Conservation (phyloP, 37 sponge, comb jelly and placozoan genomes). For the Tethya wilhelma region DNA sequence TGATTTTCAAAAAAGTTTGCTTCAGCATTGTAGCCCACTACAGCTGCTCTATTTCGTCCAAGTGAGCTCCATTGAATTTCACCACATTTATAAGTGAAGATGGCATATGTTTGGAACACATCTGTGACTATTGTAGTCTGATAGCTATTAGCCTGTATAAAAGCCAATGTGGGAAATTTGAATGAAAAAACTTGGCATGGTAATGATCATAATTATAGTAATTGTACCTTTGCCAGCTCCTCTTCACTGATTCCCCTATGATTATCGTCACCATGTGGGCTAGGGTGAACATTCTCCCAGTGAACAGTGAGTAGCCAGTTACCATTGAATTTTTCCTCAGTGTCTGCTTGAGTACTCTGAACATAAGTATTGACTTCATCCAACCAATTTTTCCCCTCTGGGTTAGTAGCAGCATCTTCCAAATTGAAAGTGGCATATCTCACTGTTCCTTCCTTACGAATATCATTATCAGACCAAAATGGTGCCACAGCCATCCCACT, state of each 20-base stretch:
- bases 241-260: background rate
- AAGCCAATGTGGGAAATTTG: no score
- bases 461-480: conserved; percentile 12
- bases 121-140: conserved; percentile 1
- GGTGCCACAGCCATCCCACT: conserved; percentile 1
- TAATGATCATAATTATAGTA: no score
- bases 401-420: background rate
- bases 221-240: background rate
- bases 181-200: no score
- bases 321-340: background rate
- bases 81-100: conserved; percentile 13
- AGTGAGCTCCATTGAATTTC: conserved; percentile 11
- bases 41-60: conserved; percentile 5
- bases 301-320: conserved; percentile 1
- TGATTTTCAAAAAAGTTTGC: conserved; percentile 3
- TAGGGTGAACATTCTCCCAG: conserved; percentile 16
- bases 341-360: background rate
- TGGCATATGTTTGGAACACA: background rate
- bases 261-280: conserved; percentile 5
- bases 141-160: conserved; percentile 12
- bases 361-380: background rate
- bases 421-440: background rate
- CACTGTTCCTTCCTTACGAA: conserved; percentile 14
- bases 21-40: conserved; percentile 4
- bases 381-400: background rate